Percentiles rank a stretch among this genome's conserved stretches.
These are phyloP conservation scores for Cheirogaleus medius DNA, from an alignment of 2,113 vertebrate genomes.

Conservation along the genomic window DNA sequence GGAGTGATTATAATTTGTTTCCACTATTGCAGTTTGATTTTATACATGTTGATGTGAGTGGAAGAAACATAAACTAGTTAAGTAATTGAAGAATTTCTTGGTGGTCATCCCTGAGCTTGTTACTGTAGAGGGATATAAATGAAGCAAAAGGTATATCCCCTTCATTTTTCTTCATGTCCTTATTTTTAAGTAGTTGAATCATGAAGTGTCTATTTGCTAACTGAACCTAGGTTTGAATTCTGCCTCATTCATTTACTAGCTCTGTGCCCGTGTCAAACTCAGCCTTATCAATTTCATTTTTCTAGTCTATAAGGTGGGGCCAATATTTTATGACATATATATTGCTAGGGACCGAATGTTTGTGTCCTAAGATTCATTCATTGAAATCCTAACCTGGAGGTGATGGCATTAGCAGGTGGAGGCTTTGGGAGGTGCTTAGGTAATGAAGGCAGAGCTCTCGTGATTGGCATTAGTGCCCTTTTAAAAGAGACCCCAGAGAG, in stretches of 20 bases:
- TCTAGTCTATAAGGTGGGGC: neutral
- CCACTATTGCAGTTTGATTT: neutral
- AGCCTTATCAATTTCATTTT: neutral
- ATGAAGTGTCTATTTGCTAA: neutral
- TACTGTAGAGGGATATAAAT: neutral
- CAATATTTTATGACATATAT: neutral
- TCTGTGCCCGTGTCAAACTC: neutral
- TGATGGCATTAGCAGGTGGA: neutral
- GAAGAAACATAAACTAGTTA: neutral
- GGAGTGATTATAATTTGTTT: neutral
- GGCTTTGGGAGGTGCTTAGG: rapidly evolving
- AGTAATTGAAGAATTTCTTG: neutral
- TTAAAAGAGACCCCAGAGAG: neutral
- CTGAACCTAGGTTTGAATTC: neutral
- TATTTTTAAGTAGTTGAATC: neutral
- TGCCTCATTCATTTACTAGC: neutral
- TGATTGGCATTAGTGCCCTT: neutral
- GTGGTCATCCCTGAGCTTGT: neutral
- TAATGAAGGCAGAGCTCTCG: neutral
- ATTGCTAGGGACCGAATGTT: neutral
- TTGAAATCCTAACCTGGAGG: neutral
- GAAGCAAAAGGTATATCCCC: neutral
- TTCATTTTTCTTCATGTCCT: neutral
- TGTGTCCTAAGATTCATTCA: neutral
- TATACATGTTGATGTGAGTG: neutral